These are phyloP conservation scores for Drosophila nannoptera DNA, from an alignment of 1,140 invertebrate genomes.

Conservation along the genomic window DNA sequence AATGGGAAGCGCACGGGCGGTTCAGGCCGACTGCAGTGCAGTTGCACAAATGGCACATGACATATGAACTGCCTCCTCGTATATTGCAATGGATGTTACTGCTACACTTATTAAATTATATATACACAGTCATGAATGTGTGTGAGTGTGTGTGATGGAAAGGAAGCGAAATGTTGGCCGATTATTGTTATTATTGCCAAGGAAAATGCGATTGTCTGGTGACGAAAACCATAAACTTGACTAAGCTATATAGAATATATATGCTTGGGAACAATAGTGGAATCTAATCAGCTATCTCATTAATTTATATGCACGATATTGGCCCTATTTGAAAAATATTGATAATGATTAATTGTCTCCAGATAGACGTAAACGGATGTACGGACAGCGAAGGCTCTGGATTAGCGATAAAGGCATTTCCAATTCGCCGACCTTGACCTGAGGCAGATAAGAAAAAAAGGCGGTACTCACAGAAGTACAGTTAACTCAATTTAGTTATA, in stretches of 20 bases:
- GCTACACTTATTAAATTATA: slow-evolving; percentile 76
- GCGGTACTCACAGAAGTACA: neutral
- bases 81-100: slow-evolving; percentile 16
- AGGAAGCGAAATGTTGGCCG: slow-evolving; percentile 50
- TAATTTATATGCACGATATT: too few relatives aligned
- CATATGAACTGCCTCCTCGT: slow-evolving; percentile 62
- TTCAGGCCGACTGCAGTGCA: slow-evolving; percentile 58
- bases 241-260: neutral
- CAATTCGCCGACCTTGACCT: neutral
- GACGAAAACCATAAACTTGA: neutral
- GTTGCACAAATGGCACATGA: slow-evolving; percentile 74
- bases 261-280: neutral
- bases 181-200: slow-evolving; percentile 76
- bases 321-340: too few relatives aligned
- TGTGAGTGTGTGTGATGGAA: neutral
- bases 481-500: slow-evolving; percentile 1
- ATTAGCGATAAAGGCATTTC: too few relatives aligned
- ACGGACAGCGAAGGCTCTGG: neutral
- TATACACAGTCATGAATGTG: slow-evolving; percentile 35
- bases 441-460: neutral
- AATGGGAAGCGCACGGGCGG: neutral
- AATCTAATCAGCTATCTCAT: too few relatives aligned
- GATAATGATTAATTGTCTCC: neutral
- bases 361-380: neutral
- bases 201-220: slow-evolving; percentile 50